Evolutionary conservation across 1,140 invertebrate species (phyloP).

Genomic region (Gyrodactylus bullatarudis): DNA sequence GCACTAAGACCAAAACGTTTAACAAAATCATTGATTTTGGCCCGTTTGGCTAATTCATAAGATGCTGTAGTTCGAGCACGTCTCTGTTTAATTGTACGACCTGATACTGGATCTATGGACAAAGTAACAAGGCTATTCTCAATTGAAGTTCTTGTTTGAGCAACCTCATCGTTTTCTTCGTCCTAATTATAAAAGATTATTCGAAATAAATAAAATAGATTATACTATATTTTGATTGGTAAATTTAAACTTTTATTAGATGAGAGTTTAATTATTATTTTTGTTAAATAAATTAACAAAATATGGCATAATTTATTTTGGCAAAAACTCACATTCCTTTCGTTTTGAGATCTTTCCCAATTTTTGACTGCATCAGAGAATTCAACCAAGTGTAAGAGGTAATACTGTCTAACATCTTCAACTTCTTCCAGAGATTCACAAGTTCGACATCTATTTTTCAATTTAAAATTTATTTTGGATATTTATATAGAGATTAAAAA

Average conservation of each 20-base stretch:
- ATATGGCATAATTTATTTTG: too few species aligned
- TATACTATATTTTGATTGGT: neutral
- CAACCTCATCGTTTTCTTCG: neutral
- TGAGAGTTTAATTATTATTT: too few species aligned
- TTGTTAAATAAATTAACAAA: neutral
- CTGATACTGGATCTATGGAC: neutral
- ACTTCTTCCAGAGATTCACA: neutral
- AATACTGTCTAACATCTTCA: neutral
- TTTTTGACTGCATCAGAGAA: neutral
- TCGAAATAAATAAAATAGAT: neutral
- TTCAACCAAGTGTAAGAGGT: neutral
- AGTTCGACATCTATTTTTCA: neutral
- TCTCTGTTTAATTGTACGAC: neutral
- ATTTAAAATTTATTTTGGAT: neutral
- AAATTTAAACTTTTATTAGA: neutral
- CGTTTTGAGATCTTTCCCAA: neutral
- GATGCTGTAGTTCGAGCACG: neutral
- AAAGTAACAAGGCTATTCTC: neutral
- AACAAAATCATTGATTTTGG: slow-evolving; percentile 10
- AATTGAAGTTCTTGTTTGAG: neutral
- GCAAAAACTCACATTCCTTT: neutral
- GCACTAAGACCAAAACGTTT: slow-evolving; percentile 54
- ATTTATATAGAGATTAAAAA: neutral
- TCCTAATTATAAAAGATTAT: too few species aligned
- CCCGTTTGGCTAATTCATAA: neutral